Evolutionary conservation across 1,140 invertebrate species (phyloP), one percentile per base, ranked within the genome.

Genomic region (Drosophila repletoides): DNA sequence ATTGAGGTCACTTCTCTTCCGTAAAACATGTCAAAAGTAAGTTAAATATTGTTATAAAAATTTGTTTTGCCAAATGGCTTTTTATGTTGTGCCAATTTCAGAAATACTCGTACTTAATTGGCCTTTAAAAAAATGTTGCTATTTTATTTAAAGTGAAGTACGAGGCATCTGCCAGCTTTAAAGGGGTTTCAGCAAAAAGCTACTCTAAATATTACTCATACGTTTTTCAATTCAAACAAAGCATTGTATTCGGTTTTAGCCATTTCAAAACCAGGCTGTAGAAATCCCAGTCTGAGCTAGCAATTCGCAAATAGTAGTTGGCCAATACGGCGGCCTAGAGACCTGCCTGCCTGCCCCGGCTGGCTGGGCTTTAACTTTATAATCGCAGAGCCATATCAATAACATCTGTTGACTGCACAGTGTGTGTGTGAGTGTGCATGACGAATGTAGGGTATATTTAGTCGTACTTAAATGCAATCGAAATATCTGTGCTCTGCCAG

Each of bases 271-370:
- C 22, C 40, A 3, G 31, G 1, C 9, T 34, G 59, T 52, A 34
- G 59, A 53, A 26, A 53, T 41, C 38, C 22, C 38, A 46, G 15
- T 9, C 19, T 22, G 29, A 29, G 56, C 12, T 17, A 2, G 15
- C 38, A 15, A 63, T 55, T 34, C 51, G 51, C 40, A 12, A 49
- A 48, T 19, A 15, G n/a, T n/a, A n/a, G 34, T 58, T 59, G 14
- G 43, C 43, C 43, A 66, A 65, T 34, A 28, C 14, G 29, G 5
- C 45, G 72, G 69, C 75, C 75, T 73, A 79, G 69, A 74, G 64
- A 60, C 29, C 12, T 33, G 26, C 15, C 51, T 19, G 26, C 14
- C 33, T 22, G 64, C 3, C 14, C 33, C 17, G 64, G 3, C 56
- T 66, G 60, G 12, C 48, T 26, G 26, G 19, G 58, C 51, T 41